A percentile compares a stretch with the other conserved stretches of the same genome.
phyloP scores from a whole-genome alignment of 2,797 vertebrate genomes.

The Schizopygopsis pylzovi region DNA sequence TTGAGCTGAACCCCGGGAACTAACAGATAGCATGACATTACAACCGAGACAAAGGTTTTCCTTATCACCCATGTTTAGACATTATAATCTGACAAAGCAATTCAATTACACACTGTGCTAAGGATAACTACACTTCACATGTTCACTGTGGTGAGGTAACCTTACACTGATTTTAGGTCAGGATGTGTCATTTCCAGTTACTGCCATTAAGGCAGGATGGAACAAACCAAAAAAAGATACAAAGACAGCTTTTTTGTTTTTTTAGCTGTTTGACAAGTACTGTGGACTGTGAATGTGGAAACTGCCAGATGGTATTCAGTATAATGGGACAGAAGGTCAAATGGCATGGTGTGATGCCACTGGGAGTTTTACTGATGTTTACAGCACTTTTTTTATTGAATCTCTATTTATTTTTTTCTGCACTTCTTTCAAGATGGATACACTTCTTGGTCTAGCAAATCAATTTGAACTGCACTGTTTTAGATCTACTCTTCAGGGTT shows the following conservation, averaged over 20 bases:
- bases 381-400: background rate
- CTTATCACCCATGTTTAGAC: conserved; percentile 9
- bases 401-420: background rate
- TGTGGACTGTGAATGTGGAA: background rate
- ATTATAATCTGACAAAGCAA: conserved; percentile 20
- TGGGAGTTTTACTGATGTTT: background rate
- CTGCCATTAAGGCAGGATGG: background rate
- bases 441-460: background rate
- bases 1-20: background rate
- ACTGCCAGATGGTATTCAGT: background rate
- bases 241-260: background rate
- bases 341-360: background rate
- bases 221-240: conserved; percentile 28
- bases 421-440: background rate
- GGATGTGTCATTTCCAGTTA: background rate
- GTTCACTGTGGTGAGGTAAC: background rate
- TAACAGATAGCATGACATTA: conserved; percentile 16
- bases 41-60: conserved; percentile 31
- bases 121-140: background rate
- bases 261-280: background rate
- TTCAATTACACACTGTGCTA: conserved; percentile 7
- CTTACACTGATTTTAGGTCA: conserved; percentile 16
- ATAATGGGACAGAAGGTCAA: background rate
- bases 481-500: background rate
- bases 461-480: background rate